Base-by-base conservation (phyloP, 2,113 vertebrate genomes). In the Chrysochloris asiatica region DNA sequence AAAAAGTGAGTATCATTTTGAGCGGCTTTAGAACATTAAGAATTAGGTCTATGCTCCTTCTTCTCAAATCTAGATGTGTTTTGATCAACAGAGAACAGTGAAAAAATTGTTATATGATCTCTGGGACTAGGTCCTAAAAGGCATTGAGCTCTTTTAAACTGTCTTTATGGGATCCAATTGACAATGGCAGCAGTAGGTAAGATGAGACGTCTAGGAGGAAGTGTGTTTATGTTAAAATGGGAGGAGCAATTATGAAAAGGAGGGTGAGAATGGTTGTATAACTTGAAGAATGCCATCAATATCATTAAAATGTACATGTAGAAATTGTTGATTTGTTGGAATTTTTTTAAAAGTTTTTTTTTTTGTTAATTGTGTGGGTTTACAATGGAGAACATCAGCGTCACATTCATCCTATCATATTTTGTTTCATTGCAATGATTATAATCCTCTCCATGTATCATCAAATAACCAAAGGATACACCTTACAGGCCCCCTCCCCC, bases 51-150 rank as follows among this genome's bases (percentile, higher is more conserved):
- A 0, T 4, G 0, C 11, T 17, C 50, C 48, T 33, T 38, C 17
- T 41, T 36, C 5, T 3, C 28, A 7, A 80, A 19, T 36, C 33
- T 61, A 9, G 72, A 38, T 56, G 43, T 72, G 4, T 72, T 56
- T 67, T 1, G 0, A 33, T 24, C 7, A 30, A 3, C 1, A 43
- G 41, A 30, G 45, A 65, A 65, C 2, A 9, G 30, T 1, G 0
- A 36, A 13, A 52, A 19, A 6, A 17, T 11, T 14, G 4, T 9
- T 41, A 11, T 3, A 7, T 17, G 59, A n/a, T 2, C 24, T 50
- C 48, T 2, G 30, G 8, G 12, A 16, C 11, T 4, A 8, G 69
- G 21, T 69, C 0, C 3, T 45, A 3, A 41, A 17, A 52, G 16
- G 12, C 17, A 38, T 19, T 38, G n/a, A 16, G 33, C n/a, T 69